Evolutionary conservation across 2,113 vertebrate genomes (phyloP).

Genomic region (Carassius auratus): DNA sequence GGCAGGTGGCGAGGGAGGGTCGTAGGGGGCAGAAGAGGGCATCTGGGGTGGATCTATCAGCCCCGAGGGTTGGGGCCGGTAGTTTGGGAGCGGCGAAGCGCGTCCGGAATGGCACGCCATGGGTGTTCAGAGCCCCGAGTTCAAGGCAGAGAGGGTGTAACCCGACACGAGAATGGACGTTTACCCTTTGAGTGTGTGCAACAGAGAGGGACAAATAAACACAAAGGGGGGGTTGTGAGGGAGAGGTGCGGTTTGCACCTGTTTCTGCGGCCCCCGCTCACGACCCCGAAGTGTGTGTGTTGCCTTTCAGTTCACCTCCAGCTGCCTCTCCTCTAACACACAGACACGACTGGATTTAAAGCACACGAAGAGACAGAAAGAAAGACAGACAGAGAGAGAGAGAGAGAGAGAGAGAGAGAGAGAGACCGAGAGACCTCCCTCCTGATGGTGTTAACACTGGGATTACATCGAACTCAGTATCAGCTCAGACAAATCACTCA

Average conservation of each 20-base stretch:
- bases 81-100: conserved; percentile 66
- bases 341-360: conserved; percentile 61
- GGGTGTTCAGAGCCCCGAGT: conserved; percentile 67
- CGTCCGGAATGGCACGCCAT: conserved; percentile 77
- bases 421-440: background rate
- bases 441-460: background rate
- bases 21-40: background rate
- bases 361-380: conserved; percentile 29
- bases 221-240: conserved; percentile 61
- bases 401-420: background rate
- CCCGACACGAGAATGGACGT: conserved; percentile 81
- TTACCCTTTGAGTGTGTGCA: conserved; percentile 79
- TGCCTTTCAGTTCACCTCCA: conserved; percentile 69
- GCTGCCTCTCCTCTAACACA: conserved; percentile 54
- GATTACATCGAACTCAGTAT: background rate
- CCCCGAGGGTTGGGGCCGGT: conserved; percentile 67
- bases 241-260: conserved; percentile 53
- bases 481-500: conserved; percentile 1
- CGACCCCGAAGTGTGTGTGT: conserved; percentile 38
- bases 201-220: conserved; percentile 76
- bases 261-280: conserved; percentile 52
- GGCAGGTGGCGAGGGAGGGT: conserved; percentile 62
- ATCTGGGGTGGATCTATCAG: conserved; percentile 56
- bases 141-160: conserved; percentile 80
- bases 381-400: background rate